These are phyloP conservation scores for Falco peregrinus DNA, from an alignment of 2,797 vertebrate genomes.

Conservation along the genomic window DNA sequence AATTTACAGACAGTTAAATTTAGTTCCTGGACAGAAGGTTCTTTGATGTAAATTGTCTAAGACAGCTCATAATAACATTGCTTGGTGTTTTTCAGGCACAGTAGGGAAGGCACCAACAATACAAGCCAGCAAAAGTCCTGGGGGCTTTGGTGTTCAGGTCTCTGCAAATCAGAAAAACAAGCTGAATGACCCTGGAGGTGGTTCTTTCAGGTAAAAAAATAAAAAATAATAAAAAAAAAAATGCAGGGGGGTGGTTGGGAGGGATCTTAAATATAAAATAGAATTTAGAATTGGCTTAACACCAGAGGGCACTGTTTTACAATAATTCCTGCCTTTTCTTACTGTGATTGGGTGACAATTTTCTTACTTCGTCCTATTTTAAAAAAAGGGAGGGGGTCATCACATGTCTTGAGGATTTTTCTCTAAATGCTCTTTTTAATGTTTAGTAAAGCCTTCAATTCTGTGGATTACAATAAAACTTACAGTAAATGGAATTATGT, in stretches of 20 bases:
- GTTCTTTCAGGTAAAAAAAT: constrained; percentile 85
- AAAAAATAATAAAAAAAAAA: neutral
- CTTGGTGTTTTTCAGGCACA: constrained; percentile 81
- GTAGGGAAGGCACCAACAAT: constrained; percentile 82
- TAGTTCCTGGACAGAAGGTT: constrained; percentile 80
- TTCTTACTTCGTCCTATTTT: neutral
- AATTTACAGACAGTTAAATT: constrained; percentile 78
- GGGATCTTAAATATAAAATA: neutral
- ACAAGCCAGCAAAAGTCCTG: constrained; percentile 81
- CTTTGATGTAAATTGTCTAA: constrained; percentile 80
- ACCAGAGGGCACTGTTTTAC: constrained; percentile 92
- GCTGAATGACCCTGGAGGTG: constrained; percentile 86
- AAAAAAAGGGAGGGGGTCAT: neutral
- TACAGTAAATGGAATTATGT: neutral
- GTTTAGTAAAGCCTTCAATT: neutral
- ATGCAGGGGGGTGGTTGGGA: neutral
- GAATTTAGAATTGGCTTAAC: constrained; percentile 51
- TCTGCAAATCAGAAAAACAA: constrained; percentile 90
- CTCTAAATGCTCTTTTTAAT: neutral
- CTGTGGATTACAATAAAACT: neutral
- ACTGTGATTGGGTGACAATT: neutral
- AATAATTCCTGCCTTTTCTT: constrained; percentile 62
- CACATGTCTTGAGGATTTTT: neutral
- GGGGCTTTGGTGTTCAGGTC: constrained; percentile 83
- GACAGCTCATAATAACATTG: constrained; percentile 82